Percentiles rank a stretch among this genome's conserved stretches.
phyloP scores from a whole-genome alignment of 2,888 invertebrate genomes.

The Cynaeus angustus region DNA sequence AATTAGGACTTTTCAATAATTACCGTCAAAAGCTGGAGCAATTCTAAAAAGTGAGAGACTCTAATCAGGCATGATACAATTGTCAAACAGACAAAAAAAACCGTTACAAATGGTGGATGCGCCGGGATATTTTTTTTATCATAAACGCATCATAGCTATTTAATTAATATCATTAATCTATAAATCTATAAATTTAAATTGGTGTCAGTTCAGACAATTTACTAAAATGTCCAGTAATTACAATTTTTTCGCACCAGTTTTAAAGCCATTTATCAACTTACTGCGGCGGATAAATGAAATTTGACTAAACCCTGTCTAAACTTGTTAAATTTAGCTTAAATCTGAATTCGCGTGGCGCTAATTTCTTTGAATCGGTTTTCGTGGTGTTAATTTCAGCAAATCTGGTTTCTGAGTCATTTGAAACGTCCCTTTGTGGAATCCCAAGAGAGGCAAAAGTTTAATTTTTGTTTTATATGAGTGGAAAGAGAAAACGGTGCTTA shows the following conservation, averaged over 20 bases:
- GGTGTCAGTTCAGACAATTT: too few species aligned
- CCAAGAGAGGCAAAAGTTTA: constrained; percentile 22
- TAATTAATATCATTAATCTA: too few species aligned
- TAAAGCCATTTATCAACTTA: too few species aligned
- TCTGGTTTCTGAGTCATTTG: constrained; percentile 8
- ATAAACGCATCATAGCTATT: too few species aligned
- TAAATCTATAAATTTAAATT: too few species aligned
- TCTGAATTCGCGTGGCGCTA: background rate
- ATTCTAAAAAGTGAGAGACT: too few species aligned
- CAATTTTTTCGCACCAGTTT: too few species aligned
- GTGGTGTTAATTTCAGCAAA: constrained; percentile 13
- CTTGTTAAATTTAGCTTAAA: background rate
- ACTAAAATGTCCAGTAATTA: too few species aligned
- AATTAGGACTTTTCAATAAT: too few species aligned
- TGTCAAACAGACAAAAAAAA: background rate
- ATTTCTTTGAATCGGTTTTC: constrained; percentile 5
- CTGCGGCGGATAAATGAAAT: too few species aligned
- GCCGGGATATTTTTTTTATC: background rate
- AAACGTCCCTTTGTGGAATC: constrained; percentile 12
- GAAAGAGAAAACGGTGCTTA: constrained; percentile 27
- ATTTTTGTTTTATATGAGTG: constrained; percentile 20
- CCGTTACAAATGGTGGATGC: background rate
- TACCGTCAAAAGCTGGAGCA: too few species aligned
- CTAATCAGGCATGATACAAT: background rate
- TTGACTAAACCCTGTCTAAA: too few species aligned